Evolutionary conservation across 2,113 vertebrate genomes (phyloP).

Genomic region (Talpa occidentalis): DNA sequence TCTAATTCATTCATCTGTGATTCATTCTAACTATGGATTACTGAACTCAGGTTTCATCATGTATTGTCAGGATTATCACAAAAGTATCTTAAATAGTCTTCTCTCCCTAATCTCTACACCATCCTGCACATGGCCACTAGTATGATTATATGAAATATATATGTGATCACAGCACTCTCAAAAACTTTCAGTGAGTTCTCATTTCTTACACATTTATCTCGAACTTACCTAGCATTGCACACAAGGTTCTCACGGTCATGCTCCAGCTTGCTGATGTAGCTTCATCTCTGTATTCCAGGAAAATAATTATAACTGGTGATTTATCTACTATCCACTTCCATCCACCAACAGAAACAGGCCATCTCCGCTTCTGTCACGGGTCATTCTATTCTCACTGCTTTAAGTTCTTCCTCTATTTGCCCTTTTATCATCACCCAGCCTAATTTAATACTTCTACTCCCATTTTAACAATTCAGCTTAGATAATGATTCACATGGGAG

Average conservation of each 20-base stretch:
- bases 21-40: background rate
- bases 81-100: conserved; percentile 5
- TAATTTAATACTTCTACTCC: background rate
- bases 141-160: background rate
- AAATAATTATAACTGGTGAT: background rate
- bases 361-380: background rate
- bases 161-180: background rate
- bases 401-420: background rate
- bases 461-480: background rate
- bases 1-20: background rate
- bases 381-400: background rate
- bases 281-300: background rate
- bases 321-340: background rate
- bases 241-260: background rate
- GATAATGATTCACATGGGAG: background rate
- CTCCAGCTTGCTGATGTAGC: background rate
- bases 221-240: background rate
- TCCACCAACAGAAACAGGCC: background rate
- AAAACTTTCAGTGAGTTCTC: background rate
- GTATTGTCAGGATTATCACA: background rate
- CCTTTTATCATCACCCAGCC: background rate
- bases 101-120: background rate
- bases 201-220: background rate
- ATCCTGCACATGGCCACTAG: background rate
- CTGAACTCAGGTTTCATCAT: background rate